phyloP scores from a whole-genome alignment of 2,888 invertebrate species.

The Rotaria macrura region DNA sequence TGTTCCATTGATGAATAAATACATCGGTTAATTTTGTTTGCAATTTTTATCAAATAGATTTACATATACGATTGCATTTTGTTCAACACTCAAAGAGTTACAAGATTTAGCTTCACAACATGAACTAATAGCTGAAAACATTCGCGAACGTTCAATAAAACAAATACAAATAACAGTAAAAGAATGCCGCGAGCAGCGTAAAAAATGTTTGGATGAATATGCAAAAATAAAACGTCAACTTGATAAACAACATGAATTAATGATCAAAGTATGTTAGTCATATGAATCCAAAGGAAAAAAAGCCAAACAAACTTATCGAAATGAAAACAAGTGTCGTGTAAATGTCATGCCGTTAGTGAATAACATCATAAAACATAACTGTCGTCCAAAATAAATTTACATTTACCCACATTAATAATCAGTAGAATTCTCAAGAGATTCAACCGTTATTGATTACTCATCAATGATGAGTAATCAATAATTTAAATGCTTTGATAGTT shows the following conservation, averaged over 20 bases:
- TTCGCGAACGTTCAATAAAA: conserved; percentile 74
- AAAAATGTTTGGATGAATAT: conserved; percentile 36
- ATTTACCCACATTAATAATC: neutral
- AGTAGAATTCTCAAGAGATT: neutral
- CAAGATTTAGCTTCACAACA: conserved; percentile 94
- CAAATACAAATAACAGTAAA: conserved; percentile 75
- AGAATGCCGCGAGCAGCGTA: conserved; percentile 61
- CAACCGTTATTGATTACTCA: neutral
- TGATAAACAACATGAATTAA: conserved; percentile 5
- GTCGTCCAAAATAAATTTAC: neutral
- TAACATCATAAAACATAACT: neutral
- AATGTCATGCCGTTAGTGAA: neutral
- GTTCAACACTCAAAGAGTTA: conserved; percentile 76
- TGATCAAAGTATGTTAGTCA: conserved; percentile 8
- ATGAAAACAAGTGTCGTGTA: neutral
- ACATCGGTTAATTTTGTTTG: neutral
- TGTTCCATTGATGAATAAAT: neutral
- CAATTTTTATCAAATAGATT: conserved; percentile 57
- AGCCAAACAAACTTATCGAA: too few relatives aligned
- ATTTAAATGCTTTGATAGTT: too few relatives aligned
- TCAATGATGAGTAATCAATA: neutral
- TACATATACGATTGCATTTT: conserved; percentile 55
- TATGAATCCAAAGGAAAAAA: neutral
- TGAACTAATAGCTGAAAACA: conserved; percentile 87
- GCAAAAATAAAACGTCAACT: conserved; percentile 2